Conservation (phyloP, 37 sponge, comb jelly and placozoan genomes). For the Hormiphora californensis region DNA sequence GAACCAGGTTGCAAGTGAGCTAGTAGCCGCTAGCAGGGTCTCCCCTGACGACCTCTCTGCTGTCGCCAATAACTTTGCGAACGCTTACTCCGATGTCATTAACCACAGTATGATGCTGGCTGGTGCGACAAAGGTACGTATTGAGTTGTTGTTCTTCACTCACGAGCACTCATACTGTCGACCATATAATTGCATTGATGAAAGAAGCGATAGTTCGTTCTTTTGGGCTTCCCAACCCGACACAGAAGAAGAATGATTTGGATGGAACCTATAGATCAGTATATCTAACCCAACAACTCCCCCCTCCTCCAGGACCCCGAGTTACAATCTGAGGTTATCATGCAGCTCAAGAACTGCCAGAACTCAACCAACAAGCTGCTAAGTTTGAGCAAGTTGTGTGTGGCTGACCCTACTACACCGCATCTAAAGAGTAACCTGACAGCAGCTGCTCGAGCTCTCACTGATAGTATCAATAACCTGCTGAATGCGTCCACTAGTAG, state of each 20-base stretch:
- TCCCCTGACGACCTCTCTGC: constrained; percentile 80
- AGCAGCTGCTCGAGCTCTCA: constrained; percentile 78
- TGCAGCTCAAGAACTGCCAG: constrained; percentile 47
- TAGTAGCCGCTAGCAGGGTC: constrained; percentile 72
- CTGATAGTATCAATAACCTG: constrained; percentile 93
- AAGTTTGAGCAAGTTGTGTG: constrained; percentile 77
- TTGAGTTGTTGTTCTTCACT: not conserved
- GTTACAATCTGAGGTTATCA: constrained; percentile 28
- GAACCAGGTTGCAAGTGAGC: constrained; percentile 73
- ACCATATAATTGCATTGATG: too few species aligned
- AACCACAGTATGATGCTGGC: constrained; percentile 70
- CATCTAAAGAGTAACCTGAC: constrained; percentile 88
- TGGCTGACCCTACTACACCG: constrained; percentile 95
- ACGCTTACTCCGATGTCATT: constrained; percentile 68
- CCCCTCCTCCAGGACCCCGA: constrained; percentile 13
- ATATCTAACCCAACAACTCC: not conserved
- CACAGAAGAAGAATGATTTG: too few species aligned
- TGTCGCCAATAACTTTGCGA: constrained; percentile 69
- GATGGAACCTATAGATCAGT: too few species aligned
- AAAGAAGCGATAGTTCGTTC: too few species aligned
- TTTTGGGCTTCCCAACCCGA: too few species aligned
- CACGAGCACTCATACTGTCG: too few species aligned
- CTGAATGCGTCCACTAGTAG: constrained; percentile 81
- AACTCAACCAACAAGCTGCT: constrained; percentile 73
- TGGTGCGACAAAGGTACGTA: constrained; percentile 70